Conservation (phyloP, 2,113 vertebrate species). For the Ailurus styani region DNA sequence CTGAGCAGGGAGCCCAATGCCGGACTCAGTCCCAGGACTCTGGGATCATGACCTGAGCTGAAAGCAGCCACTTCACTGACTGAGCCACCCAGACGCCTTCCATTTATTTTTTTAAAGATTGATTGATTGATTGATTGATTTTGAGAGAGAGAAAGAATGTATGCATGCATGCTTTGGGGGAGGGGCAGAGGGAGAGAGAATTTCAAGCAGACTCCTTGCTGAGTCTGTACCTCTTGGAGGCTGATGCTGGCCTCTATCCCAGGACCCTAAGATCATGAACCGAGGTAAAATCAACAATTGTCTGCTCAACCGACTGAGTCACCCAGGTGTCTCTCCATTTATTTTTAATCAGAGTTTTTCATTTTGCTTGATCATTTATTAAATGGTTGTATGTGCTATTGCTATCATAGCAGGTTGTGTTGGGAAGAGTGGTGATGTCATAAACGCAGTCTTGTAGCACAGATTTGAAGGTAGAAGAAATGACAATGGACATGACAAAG, state of each 20-base stretch:
- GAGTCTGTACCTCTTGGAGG: background rate
- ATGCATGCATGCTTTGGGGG: background rate
- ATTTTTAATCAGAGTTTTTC: background rate
- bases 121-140: background rate
- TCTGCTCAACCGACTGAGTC: background rate
- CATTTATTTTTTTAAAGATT: background rate
- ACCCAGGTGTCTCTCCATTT: background rate
- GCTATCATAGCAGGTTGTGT: background rate
- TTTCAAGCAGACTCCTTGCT: background rate
- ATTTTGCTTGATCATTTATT: background rate
- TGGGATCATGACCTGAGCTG: too few relatives aligned
- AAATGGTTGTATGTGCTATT: background rate
- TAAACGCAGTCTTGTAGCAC: background rate
- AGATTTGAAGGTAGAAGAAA: conserved; percentile 14
- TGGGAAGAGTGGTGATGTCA: background rate
- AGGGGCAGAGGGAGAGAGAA: background rate
- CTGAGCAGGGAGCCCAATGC: too few relatives aligned
- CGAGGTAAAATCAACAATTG: background rate
- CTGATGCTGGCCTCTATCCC: background rate
- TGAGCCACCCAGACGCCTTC: background rate
- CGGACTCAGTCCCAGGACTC: too few relatives aligned
- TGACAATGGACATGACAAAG: conserved; percentile 7
- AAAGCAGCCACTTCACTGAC: too few relatives aligned
- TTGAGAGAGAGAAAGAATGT: background rate
- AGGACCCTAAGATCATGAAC: background rate